Evolutionary conservation across 2,888 invertebrate species (phyloP), one percentile per base, ranked within the genome.

Genomic region (Nudaria mundana): DNA sequence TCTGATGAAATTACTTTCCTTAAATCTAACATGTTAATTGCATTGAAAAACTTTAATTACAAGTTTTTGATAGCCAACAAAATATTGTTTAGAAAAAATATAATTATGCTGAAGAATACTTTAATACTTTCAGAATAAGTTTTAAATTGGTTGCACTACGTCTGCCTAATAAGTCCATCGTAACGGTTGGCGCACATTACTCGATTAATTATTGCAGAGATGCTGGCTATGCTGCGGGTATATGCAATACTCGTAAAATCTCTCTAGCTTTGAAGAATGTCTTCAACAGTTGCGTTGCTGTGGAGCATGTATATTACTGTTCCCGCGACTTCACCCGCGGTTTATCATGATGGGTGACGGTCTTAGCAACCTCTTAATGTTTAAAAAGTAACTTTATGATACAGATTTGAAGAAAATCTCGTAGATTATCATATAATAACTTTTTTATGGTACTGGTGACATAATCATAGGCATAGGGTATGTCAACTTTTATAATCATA

Each of bases 131-230:
- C 1, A 1, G 1, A 5, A 5, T 28, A 44, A 30, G 31, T 40
- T 42, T 44, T n/a, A 40, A 16, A 34, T 49, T 42, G 7, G 38
- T 29, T 30, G 40, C 28, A 14, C 6, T 30, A 15, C 18, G 3
- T 18, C 36, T 38, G 4, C 10, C 24, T 49, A 47, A 49, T 49
- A 52, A 48, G 42, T 34, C 38, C 36, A 40, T 15, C 30, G 57
- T 60, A 60, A 57, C 61, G 61, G 61, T 52, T 42, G 24, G 49
- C 47, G 61, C 49, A 49, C 57, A 52, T 49, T 45, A 49, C 36
- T 25, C 44, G 46, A 24, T 39, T 52, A 56, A 56, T 44, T 44
- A 49, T 32, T 48, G 38, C 39, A 40, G 13, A 43, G 39, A 34
- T 22, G 28, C 22, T 30, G 5, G 44, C 40, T n/a, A n/a, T n/a